phyloP scores from a whole-genome alignment of 2,888 invertebrate genomes.

The Zonitis immaculata region DNA sequence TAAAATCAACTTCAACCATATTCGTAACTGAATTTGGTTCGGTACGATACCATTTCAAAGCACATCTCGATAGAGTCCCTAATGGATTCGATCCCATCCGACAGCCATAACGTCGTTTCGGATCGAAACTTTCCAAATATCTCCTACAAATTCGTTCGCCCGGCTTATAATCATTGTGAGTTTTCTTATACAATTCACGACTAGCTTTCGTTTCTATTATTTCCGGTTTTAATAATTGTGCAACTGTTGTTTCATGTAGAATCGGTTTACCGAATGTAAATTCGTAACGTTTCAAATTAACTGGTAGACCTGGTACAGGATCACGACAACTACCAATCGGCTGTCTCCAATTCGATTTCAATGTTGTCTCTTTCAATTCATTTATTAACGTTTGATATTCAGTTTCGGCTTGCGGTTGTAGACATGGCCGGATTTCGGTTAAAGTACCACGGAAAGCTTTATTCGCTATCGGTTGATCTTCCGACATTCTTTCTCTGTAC shows the following conservation, averaged over 20 bases:
- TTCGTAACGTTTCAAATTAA: constrained; percentile 43
- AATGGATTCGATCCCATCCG: constrained; percentile 49
- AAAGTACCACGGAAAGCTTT: constrained; percentile 7
- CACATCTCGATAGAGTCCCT: constrained; percentile 51
- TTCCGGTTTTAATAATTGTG: not conserved
- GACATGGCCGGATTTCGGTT: constrained; percentile 26
- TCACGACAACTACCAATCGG: constrained; percentile 48
- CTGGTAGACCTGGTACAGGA: constrained; percentile 47
- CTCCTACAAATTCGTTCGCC: constrained; percentile 45
- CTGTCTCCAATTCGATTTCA: constrained; percentile 49
- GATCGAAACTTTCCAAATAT: constrained; percentile 43
- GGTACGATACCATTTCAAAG: constrained; percentile 43
- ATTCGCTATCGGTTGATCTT: constrained; percentile 5
- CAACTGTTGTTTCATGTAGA: not conserved
- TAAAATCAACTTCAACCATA: constrained; percentile 48
- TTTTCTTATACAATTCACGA: constrained; percentile 49
- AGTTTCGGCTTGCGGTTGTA: constrained; percentile 44
- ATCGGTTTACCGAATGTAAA: constrained; percentile 45
- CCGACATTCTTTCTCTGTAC: not conserved
- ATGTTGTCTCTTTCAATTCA: constrained; percentile 51
- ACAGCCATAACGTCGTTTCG: constrained; percentile 50
- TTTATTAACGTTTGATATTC: constrained; percentile 48
- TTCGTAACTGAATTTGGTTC: constrained; percentile 43
- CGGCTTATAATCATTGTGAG: constrained; percentile 50
- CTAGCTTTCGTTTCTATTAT: constrained; percentile 23